A percentile compares a stretch with the other conserved stretches of the same genome.
Evolutionary conservation across 2,888 invertebrate genomes (phyloP).

Genomic region (Bombylius discolor): DNA sequence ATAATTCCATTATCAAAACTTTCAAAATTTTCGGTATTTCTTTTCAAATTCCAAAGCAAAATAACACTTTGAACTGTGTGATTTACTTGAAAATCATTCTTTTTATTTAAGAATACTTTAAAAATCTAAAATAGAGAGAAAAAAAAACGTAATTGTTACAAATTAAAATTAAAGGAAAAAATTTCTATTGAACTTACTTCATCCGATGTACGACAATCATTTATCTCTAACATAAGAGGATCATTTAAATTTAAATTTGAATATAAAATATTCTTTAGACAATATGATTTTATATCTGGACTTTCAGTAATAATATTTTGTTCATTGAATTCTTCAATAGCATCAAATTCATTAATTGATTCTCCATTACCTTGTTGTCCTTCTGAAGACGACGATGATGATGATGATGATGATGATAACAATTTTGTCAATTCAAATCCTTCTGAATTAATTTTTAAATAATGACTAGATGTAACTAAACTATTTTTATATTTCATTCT

Average conservation of each 20-base stretch:
- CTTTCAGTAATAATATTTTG: neutral
- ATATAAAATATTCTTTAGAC: slow-evolving; percentile 5
- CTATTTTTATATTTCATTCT: too few species aligned
- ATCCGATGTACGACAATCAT: neutral
- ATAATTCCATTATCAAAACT: neutral
- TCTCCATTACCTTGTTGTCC: neutral
- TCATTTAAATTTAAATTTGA: neutral
- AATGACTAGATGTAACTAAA: too few species aligned
- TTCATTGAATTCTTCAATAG: slow-evolving; percentile 1
- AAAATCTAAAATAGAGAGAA: slow-evolving; percentile 14
- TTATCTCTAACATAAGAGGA: slow-evolving; percentile 1
- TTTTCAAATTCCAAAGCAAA: slow-evolving; percentile 20
- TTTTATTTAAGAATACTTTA: slow-evolving; percentile 5
- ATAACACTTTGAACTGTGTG: slow-evolving; percentile 21
- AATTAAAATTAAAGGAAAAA: neutral
- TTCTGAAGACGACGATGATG: neutral
- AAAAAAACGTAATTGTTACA: neutral
- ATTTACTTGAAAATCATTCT: slow-evolving; percentile 8
- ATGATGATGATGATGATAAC: too few species aligned
- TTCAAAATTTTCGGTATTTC: neutral
- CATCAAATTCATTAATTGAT: slow-evolving; percentile 3
- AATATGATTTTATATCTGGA: neutral
- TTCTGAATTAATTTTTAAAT: too few species aligned
- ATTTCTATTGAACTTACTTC: neutral
- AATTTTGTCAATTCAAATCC: too few species aligned